These are phyloP conservation scores for Ibidorhyncha struthersii DNA, from an alignment of 2,113 vertebrate genomes.

Conservation along the genomic window DNA sequence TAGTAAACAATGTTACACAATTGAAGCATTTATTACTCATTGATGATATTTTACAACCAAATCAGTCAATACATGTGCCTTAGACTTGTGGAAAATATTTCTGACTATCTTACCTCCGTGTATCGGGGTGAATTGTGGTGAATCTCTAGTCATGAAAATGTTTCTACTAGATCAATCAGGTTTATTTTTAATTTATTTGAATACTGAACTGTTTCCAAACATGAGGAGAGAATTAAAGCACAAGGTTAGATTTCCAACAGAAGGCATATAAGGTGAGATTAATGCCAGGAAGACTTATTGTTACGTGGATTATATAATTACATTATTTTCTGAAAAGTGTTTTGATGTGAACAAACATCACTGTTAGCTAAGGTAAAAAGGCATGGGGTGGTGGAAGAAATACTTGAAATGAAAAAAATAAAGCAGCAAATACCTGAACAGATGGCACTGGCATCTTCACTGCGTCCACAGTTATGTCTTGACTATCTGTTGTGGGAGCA, in stretches of 20 bases:
- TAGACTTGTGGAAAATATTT: neutral
- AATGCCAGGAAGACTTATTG: neutral
- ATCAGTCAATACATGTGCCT: neutral
- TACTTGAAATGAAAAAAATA: neutral
- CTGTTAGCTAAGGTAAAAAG: neutral
- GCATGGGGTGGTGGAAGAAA: neutral
- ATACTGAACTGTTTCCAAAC: neutral
- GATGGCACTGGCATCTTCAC: neutral
- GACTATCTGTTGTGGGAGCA: neutral
- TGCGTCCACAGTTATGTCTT: constrained; percentile 25
- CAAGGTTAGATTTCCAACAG: neutral
- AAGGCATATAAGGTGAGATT: neutral
- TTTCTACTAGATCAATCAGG: neutral
- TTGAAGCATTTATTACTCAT: neutral
- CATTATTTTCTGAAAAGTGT: neutral
- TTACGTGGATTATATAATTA: neutral
- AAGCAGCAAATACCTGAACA: constrained; percentile 12
- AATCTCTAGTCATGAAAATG: neutral
- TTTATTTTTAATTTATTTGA: neutral
- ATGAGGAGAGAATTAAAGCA: neutral
- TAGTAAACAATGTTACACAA: neutral
- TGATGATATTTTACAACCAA: neutral
- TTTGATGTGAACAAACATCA: neutral
- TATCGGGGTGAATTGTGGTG: neutral
- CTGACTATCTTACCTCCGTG: neutral